Evolutionary conservation across 1,140 invertebrate genomes (phyloP), one percentile per base, ranked within the genome.

Genomic region (Temnothorax nylanderi): DNA sequence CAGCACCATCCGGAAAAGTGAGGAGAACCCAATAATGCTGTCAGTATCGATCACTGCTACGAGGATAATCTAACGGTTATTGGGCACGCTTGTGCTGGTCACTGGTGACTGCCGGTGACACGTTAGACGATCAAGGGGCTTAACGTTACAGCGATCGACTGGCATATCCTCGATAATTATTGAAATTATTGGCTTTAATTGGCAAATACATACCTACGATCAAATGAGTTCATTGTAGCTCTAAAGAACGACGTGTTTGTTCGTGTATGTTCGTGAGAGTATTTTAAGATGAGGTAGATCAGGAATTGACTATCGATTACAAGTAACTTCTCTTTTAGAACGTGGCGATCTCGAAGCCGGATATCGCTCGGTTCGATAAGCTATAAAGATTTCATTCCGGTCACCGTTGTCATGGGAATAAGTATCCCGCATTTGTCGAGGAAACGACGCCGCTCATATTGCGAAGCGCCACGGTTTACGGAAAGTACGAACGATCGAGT

Each of bases 321-420:
- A 26, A 16, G 34, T 67, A 80, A 80, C 44, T 67, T 34, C 47
- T 47, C 6, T 21, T 26, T 41, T 37, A 37, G 13, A 54, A 26
- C 11, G 16, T 16, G 11, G 32, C 47, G 13, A 67, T 67, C 26
- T 26, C 64, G 64, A 41, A 21, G 37, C 26, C n/a, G 62, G 77
- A 51, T 67, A 80, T 67, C 13, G 44, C 34, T 80, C 47, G 51
- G 81, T 87, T 77, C 88, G 65, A 72, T 88, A 71, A 87, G 82
- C 76, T 78, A 77, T 78, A 92, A 86, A 85, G 80, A 89, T 88
- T 88, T 87, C 86, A 87, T 87, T 87, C 67, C 82, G 54, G 74
- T 85, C 72, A 67, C 84, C 75, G 21, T 86, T 72, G 72, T 72
- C 80, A 65, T 58, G 69, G 47, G 80, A 88, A 90, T 82, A 26